Percentiles rank a stretch among this genome's conserved stretches.
Conservation (phyloP, 1,140 invertebrate genomes). For the Drosophila orosa region DNA sequence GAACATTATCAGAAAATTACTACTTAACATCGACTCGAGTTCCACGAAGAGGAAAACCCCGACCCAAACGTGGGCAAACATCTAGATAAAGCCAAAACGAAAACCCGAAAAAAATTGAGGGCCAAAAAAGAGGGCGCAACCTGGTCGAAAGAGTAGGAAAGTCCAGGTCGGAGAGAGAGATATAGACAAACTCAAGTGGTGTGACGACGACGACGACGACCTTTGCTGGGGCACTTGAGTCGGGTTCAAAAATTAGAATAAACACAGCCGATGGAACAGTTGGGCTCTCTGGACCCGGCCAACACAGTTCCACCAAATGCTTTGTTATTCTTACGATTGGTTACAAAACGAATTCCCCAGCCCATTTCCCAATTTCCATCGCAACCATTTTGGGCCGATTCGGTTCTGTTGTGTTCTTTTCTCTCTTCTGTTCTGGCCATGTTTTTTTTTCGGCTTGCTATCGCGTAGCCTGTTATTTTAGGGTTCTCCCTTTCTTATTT, state of each 20-base stretch:
- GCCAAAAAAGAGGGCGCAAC: constrained; percentile 56
- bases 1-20: constrained; percentile 80
- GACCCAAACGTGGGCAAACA: constrained; percentile 60
- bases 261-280: constrained; percentile 70
- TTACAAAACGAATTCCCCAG: constrained; percentile 66
- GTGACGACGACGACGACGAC: constrained; percentile 74
- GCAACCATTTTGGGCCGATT: constrained; percentile 64
- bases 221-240: constrained; percentile 73
- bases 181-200: constrained; percentile 63
- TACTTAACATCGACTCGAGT: constrained; percentile 76
- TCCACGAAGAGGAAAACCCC: constrained; percentile 62
- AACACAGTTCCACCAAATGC: constrained; percentile 29
- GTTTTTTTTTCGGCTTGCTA: constrained; percentile 63
- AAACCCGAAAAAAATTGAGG: constrained; percentile 23
- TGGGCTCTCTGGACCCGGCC: constrained; percentile 38
- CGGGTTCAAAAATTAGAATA: constrained; percentile 84
- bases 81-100: constrained; percentile 71
- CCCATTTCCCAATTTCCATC: constrained; percentile 28
- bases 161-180: constrained; percentile 10
- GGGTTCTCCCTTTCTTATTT: constrained; percentile 46
- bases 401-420: constrained; percentile 3
- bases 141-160: constrained; percentile 43
- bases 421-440: constrained; percentile 56
- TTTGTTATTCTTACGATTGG: constrained; percentile 80
- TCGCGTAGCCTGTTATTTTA: constrained; percentile 71